Evolutionary conservation across 2,888 invertebrate genomes (phyloP).

Genomic region (Campoletis raptor): DNA sequence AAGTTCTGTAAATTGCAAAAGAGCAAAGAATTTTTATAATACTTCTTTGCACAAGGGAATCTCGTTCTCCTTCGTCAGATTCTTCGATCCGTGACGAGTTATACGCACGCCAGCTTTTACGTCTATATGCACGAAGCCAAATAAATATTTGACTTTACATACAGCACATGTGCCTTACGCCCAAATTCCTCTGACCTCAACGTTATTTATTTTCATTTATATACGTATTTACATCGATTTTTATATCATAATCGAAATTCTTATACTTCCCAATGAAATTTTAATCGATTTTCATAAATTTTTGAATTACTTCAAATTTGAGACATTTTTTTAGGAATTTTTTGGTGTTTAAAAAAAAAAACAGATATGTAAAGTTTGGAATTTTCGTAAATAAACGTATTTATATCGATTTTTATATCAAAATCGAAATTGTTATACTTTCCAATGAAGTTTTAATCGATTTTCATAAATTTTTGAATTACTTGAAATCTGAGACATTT

Average conservation of each 20-base stretch:
- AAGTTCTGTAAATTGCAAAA: not conserved
- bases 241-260: not conserved
- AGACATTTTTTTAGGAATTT: not conserved
- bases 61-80: slow-evolving; percentile 32
- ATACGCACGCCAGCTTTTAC: not conserved
- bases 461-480: too few relatives aligned
- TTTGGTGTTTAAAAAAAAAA: not conserved
- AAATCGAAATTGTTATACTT: not conserved
- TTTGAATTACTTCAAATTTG: not conserved
- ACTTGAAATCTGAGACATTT: not conserved
- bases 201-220: not conserved
- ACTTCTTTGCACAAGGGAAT: not conserved
- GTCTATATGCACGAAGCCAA: not conserved
- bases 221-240: not conserved
- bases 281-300: not conserved
- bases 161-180: not conserved
- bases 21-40: not conserved
- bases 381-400: not conserved
- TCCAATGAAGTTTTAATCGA: not conserved
- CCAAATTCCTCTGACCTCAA: slow-evolving; percentile 9
- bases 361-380: too few relatives aligned
- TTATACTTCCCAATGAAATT: not conserved
- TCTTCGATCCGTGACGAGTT: slow-evolving; percentile 15
- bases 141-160: not conserved
- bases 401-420: not conserved